Evolutionary conservation across 2,888 invertebrate species (phyloP), one percentile per base, ranked within the genome.

Genomic region (Tridacna gigas): DNA sequence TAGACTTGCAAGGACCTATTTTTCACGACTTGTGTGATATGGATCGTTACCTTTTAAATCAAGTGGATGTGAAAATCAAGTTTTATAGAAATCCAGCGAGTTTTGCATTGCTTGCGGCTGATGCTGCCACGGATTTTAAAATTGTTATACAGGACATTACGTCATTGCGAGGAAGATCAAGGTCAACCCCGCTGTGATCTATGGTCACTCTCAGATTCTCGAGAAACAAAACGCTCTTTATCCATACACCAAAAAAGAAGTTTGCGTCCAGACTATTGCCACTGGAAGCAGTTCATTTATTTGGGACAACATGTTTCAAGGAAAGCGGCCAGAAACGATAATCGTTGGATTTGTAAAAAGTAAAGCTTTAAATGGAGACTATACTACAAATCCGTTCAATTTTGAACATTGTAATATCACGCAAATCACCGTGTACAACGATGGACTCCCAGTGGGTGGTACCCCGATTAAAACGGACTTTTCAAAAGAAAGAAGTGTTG

Each of bases 231-330:
- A 79, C 47, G 83, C 80, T 25, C 47, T 77, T 45, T 83, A 80
- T 26, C 80, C 77, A 18, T 67, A 67, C 77, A 74, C 65, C 66
- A 77, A 25, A 73, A 79, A 65, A 13, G 79, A 84, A 25, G 47
- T 79, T 28, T 67, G 77, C 25, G 73, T 78, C n/a, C 69, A 83
- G 45, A 75, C 76, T 47, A 75, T 87, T 48, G 75, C 86, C 13
- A 65, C 76, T 12, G 86, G 86, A 26, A 63, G 37, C 20, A 66
- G 75, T 12, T 78, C 71, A n/a, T 86, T 84, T 56, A 77, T 61
- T 22, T 81, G 74, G 48, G 81, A 86, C 56, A 86, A 85, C 51
- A 56, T 86, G 60, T 86, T 86, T 63, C 80, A 79, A 28, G 80
- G 81, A 13, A 63, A 78, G 56, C 67, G 76, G 74, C 80, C 88